Base-by-base conservation (phyloP, 2,797 vertebrate genomes). In the Enteromius mattozi region DNA sequence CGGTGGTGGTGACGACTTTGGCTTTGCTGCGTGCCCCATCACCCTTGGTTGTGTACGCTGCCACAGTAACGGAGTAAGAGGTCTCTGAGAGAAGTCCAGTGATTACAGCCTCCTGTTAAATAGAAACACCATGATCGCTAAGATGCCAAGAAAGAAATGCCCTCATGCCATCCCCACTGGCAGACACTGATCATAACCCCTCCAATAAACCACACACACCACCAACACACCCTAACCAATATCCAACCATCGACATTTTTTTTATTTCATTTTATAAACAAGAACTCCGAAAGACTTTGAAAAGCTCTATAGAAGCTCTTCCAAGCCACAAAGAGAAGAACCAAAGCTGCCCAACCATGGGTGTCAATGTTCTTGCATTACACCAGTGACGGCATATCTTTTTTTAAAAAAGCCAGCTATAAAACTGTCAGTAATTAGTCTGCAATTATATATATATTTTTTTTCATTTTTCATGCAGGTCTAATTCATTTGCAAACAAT, bases 1-100 rank as follows among this genome's bases (percentile, higher is more conserved):
- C 98, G 1, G 97, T 96, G 27, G 98, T 99, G 24, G 96, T 95
- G 90, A 97, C 95, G 76, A 97, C 92, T 88, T 96, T 97, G 49
- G 97, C 95, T 85, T 97, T 99, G 94, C 98, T 99, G 88, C 95
- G 96, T 75, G 98, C 97, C 70, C 98, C 98, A 24, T 98, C 97
- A 2, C 97, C 98, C 83, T 97, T 98, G 81, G 97, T 97, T 85
- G 97, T 99, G 69, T 99, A 98, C 0, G 98, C 98, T 42, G 97
- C 97, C 0, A 99, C 96, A 0, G 97, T 98, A 85, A 99, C 86
- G 0, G 97, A 99, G 92, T 99, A 99, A 85, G 96, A 96, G 2
- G 97, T 99, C 92, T 99, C 98, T 0, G 98, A 96, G 42, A 96
- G 94, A 84, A 99, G 96, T 83, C 96, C 95, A 9, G 95, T 94